Base-by-base conservation (phyloP, 2,888 invertebrate species). In the Steinernema hermaphroditum region DNA sequence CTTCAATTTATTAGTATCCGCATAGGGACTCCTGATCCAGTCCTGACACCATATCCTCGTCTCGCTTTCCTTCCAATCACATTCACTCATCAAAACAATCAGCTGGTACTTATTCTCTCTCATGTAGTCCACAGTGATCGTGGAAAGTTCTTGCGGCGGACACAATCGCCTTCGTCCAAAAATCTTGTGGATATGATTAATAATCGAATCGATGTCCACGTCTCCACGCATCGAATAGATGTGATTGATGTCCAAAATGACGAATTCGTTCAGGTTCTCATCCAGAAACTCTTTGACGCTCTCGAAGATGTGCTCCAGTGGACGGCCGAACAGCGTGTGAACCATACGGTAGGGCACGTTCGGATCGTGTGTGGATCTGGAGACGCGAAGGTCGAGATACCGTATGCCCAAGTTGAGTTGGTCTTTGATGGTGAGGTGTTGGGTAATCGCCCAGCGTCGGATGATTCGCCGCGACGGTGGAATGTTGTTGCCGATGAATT, bases 401-500 rank as follows among this genome's bases (percentile, higher is more conserved):
- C 81, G 79, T 9, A 81, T 72, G 16, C 81, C 81, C 9, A 69
- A 19, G 2, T 62, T 24, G 0, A 81, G 74, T 72, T 81, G 81
- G 9, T 79, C 76, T 0, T 43, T 27, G 37, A 78, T 74, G 0
- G 71, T 12, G 27, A 75, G 46, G 2, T 54, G 50, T 78, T 81
- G 81, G 12, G 81, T 82, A 24, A 78, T 68, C 9, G 78, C 79
- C 81, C 81, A 82, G 71, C 78, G 57, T 19, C 72, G 70, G 27
- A 81, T 77, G 41, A 77, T 74, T 16, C 68, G 24, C 2, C 71
- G 29, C 6, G 72, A 72, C 22, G 57, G 49, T 2, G 75, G 72
- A 12, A 72, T 19, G 8, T 44, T 4, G 43, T 68, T 70, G 0
- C 43, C 49, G 2, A 71, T 24, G 43, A 74, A 76, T 6, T 72